These are phyloP conservation scores for Choristoneura fumiferana DNA, from an alignment of 1,140 invertebrate genomes.

Conservation along the genomic window DNA sequence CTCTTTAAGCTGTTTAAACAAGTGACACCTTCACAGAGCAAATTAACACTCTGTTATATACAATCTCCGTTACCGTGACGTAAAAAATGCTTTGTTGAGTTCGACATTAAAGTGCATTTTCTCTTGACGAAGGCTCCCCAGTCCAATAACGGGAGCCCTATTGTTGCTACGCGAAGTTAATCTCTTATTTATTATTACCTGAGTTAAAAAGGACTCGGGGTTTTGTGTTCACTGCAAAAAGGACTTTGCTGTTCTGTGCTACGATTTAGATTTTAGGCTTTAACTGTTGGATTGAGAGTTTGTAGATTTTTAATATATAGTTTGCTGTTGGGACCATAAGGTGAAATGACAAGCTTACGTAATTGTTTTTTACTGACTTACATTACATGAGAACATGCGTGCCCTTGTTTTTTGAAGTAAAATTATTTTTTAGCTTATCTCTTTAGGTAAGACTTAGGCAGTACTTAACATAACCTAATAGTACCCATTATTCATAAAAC, in stretches of 20 bases:
- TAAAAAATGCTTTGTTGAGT: conserved; percentile 34
- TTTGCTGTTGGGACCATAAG: conserved; percentile 2
- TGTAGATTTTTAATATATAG: conserved; percentile 4
- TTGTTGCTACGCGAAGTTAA: conserved; percentile 71
- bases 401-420: too few relatives aligned
- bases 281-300: neutral
- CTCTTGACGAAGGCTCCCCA: conserved; percentile 36
- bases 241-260: neutral
- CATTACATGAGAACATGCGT: neutral
- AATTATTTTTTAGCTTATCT: too few relatives aligned
- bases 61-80: conserved; percentile 32
- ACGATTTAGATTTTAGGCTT: neutral
- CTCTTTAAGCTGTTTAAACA: conserved; percentile 39
- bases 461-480: too few relatives aligned
- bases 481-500: too few relatives aligned
- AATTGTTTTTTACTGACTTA: conserved; percentile 15
- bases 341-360: conserved; percentile 6
- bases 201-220: conserved; percentile 49
- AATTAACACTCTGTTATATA: conserved; percentile 57
- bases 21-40: conserved; percentile 59
- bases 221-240: neutral
- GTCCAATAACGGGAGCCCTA: conserved; percentile 68
- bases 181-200: conserved; percentile 74
- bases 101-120: conserved; percentile 38
- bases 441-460: too few relatives aligned